Evolutionary conservation across 2,113 vertebrate genomes (phyloP).

Genomic region (Carassius carassius): DNA sequence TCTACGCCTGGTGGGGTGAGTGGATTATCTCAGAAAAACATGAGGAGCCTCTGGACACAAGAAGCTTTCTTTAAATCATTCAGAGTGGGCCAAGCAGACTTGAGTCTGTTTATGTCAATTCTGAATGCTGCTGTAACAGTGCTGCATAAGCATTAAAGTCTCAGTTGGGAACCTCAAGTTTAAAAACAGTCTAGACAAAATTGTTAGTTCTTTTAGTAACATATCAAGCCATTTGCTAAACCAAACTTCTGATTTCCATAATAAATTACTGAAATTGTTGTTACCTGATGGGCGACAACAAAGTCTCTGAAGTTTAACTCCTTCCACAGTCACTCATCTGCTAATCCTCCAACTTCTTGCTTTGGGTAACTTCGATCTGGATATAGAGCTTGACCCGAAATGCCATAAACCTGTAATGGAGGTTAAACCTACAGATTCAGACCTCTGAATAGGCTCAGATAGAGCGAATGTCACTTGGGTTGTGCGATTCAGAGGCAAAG

Average conservation of each 20-base stretch:
- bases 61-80: conserved; percentile 74
- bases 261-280: not conserved
- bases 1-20: conserved; percentile 75
- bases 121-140: conserved; percentile 45
- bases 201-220: not conserved
- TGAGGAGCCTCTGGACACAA: conserved; percentile 77
- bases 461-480: not conserved
- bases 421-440: conserved; percentile 44
- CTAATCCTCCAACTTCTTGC: conserved; percentile 4
- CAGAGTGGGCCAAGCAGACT: conserved; percentile 73
- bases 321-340: conserved; percentile 1
- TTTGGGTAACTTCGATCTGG: not conserved
- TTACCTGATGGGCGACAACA: conserved; percentile 19
- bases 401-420: not conserved
- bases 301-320: conserved; percentile 6
- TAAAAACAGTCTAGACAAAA: not conserved
- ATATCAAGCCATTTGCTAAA: not conserved
- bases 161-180: not conserved
- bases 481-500: conserved; percentile 53
- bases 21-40: conserved; percentile 81
- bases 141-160: conserved; percentile 31
- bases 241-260: not conserved
- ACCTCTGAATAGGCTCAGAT: conserved; percentile 41
- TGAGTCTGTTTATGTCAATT: conserved; percentile 60
- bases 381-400: not conserved